A percentile compares a stretch with the other conserved stretches of the same genome.
These are phyloP conservation scores for Chrysocyon brachyurus DNA, from an alignment of 2,797 vertebrate species.

Conservation along the genomic window DNA sequence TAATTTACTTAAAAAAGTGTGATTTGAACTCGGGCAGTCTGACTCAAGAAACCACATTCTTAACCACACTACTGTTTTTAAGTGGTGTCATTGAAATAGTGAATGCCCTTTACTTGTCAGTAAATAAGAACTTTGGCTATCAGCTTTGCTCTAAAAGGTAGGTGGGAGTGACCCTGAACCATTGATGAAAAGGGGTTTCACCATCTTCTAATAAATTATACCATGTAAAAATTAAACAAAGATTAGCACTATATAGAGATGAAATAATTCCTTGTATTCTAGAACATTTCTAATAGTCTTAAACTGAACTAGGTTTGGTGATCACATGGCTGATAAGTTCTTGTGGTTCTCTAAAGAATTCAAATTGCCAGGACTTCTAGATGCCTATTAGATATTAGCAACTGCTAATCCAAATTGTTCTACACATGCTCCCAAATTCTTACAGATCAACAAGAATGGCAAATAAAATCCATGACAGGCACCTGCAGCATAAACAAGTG, in stretches of 20 bases:
- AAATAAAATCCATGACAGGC: background rate
- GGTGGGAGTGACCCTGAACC: background rate
- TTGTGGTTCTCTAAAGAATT: background rate
- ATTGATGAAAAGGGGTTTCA: background rate
- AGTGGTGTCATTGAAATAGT: background rate
- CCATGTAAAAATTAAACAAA: background rate
- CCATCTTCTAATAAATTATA: background rate
- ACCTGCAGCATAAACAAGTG: background rate
- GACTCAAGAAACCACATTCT: conserved; percentile 39
- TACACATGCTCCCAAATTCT: background rate
- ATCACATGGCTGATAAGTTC: background rate
- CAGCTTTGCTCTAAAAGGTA: background rate
- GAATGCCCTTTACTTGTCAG: background rate
- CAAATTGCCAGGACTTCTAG: background rate
- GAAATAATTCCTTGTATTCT: background rate
- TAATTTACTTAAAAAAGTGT: conserved; percentile 32
- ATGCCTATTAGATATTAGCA: background rate
- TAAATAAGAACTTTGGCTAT: background rate
- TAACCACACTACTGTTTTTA: conserved; percentile 16
- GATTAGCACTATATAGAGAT: background rate
- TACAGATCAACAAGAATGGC: background rate
- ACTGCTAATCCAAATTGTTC: background rate
- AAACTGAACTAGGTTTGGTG: background rate
- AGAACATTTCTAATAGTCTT: background rate
- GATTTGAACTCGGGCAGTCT: conserved; percentile 11